These are phyloP conservation scores for Drosophila erecta DNA, from an alignment of 1,140 invertebrate species.

Conservation along the genomic window DNA sequence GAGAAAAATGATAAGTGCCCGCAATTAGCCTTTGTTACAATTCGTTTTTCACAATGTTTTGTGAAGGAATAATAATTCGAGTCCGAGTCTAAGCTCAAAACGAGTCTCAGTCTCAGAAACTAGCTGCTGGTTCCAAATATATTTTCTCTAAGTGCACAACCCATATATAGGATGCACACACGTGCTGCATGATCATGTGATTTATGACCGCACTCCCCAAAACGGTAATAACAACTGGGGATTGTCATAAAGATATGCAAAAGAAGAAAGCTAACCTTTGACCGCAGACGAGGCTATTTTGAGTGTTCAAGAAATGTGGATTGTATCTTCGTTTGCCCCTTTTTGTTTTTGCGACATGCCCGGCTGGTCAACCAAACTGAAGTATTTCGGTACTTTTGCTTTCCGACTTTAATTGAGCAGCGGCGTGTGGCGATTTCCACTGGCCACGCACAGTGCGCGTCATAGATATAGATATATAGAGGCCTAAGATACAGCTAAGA, in stretches of 20 bases:
- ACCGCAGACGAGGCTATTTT: constrained; percentile 41
- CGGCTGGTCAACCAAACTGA: constrained; percentile 70
- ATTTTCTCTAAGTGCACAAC: constrained; percentile 11
- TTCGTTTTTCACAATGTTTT: too few species aligned
- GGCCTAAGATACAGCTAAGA: neutral
- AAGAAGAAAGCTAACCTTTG: constrained; percentile 49
- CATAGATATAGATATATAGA: constrained; percentile 35
- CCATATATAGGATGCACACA: constrained; percentile 11
- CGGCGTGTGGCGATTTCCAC: constrained; percentile 34
- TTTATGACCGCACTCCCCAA: constrained; percentile 52
- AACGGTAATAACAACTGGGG: constrained; percentile 42
- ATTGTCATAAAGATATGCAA: constrained; percentile 49
- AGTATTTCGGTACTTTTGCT: constrained; percentile 79
- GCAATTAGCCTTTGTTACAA: too few species aligned
- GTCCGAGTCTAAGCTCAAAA: too few species aligned
- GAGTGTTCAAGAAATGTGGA: constrained; percentile 29
- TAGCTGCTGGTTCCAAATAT: too few species aligned
- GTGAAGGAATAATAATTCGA: too few species aligned
- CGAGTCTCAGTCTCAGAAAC: too few species aligned
- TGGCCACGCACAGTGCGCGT: constrained; percentile 65
- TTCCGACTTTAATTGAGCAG: constrained; percentile 70
- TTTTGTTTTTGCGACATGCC: constrained; percentile 28
- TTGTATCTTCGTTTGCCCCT: constrained; percentile 24
- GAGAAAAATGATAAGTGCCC: neutral
- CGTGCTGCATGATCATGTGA: constrained; percentile 62